phyloP scores from a whole-genome alignment of 2,888 invertebrate genomes.

The Myopa testacea region DNA sequence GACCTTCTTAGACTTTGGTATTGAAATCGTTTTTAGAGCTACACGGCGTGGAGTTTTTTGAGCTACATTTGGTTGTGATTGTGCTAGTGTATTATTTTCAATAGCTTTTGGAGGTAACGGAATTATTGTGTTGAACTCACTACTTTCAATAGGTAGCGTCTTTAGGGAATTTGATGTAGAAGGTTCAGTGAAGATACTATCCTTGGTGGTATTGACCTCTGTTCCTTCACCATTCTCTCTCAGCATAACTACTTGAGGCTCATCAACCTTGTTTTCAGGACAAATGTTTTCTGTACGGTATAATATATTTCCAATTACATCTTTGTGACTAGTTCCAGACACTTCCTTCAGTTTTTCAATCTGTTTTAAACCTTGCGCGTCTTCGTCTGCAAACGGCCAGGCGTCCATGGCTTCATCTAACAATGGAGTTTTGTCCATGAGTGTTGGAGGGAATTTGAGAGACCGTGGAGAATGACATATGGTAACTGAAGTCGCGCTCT shows the following conservation, averaged over 20 bases:
- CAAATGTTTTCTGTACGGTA: conserved; percentile 72
- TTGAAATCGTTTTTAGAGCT: conserved; percentile 80
- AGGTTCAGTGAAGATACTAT: not conserved
- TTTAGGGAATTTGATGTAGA: not conserved
- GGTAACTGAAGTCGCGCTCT: conserved; percentile 62
- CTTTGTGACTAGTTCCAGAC: not conserved
- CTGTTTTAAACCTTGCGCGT: not conserved
- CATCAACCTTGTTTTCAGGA: conserved; percentile 71
- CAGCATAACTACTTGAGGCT: not conserved
- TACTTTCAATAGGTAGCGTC: not conserved
- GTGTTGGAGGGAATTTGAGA: conserved; percentile 46
- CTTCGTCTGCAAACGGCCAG: conserved; percentile 53
- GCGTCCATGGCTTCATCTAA: conserved; percentile 65
- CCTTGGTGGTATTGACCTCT: not conserved
- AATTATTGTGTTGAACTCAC: not conserved
- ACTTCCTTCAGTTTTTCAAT: not conserved
- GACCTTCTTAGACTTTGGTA: conserved; percentile 78
- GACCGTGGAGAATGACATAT: conserved; percentile 64
- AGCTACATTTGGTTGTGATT: conserved; percentile 50
- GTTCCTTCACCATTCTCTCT: conserved; percentile 25
- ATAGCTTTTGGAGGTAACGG: not conserved
- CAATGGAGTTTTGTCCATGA: conserved; percentile 45
- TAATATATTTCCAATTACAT: conserved; percentile 49
- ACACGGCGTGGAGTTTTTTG: conserved; percentile 76
- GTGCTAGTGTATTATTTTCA: conserved; percentile 45